Base-by-base conservation (phyloP, 92 coral and sea anemone species). In the Epizoanthus illoricatus region DNA sequence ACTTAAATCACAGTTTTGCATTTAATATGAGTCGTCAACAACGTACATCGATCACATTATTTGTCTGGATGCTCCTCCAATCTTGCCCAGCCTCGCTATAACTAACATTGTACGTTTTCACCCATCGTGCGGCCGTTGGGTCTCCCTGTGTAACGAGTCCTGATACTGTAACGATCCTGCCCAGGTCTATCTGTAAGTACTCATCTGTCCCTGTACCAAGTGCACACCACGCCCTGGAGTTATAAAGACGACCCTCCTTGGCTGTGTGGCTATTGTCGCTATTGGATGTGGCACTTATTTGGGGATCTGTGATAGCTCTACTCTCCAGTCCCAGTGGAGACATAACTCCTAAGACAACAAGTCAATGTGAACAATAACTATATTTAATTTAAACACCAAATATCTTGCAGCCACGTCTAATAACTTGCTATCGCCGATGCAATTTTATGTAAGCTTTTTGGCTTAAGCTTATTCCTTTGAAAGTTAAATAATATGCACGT, bases 111-210 rank as follows among this genome's bases (percentile, higher is more conserved):
- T 52, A 55, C 16, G 79, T 18, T 54, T 73, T 73, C 4, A 55
- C 64, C 65, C 65, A 73, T 40, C 65, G 21, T 55, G 21, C 3
- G 5, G 20, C 63, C 12, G 20, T n/a, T 5, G 79, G 79, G 39
- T 73, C 79, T 20, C 40, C 79, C 65, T 73, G 79, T 42, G 79
- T 73, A 55, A 65, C 79, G 5, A 73, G 64, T 12, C 79, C 65
- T 52, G 79, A 23, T 73, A 73, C 36, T 73, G 47, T 55, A 11
- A 73, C 64, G 17, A 55, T 39, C 13, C 23, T 18, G 15, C 79
- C 79, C 12, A 73, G 64, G 20, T 73, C 79, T 23, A 73, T 12
- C 62, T 73, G 79, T 52, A 73, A 9, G 55, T 52, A 73, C 47
- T 73, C 79, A 5, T 73, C 64, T 0, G 47, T 73, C 33, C 79